Evolutionary conservation across 2,797 vertebrate species (phyloP), one percentile per base, ranked within the genome.

Genomic region (Mormyrops attenuatus): DNA sequence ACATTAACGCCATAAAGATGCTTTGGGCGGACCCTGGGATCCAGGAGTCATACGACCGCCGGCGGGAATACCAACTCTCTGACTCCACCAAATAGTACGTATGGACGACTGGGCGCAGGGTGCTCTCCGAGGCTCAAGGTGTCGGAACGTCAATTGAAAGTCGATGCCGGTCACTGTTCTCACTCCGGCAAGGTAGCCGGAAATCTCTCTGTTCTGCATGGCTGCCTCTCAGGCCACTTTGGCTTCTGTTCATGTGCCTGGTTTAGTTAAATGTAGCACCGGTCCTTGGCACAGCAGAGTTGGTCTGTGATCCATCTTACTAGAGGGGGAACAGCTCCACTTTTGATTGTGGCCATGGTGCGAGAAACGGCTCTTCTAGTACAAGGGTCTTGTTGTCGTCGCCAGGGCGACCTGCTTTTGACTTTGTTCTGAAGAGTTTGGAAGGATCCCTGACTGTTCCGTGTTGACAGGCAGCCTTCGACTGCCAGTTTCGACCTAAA

Each of bases 81-180:
- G 99, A 99, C 95, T 99, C 99, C 0, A 97, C 98, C 93, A 99
- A 99, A 96, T 99, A 99, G 99, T 99, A 95, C 94, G 99, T 98
- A 66, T 34, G 2, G 87, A 22, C 0, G 1, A 34, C 2, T 1
- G 49, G 15, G 52, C 15, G 50, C 26, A 2, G 15, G 26, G 13
- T 0, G 6, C 2, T 85, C 44, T 26, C 47, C 47, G 26, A 85
- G 49, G 82, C 11, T 52, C 47, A 4, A 26, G 82, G n/a, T 30
- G 44, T 49, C 49, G 9, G 44, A 26, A 22, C n/a, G 20, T 85
- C 44, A 30, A 52, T 15, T 1, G 13, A 38, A 73, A 41, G 34
- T 17, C 5, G 85, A 5, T 8, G 22, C 22, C 60, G 2, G 60
- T 63, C 22, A 9, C 60, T 26, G 22, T 63, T 63, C 60, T 26